phyloP scores from a whole-genome alignment of 2,797 vertebrate genomes.

The Podarcis lilfordi region DNA sequence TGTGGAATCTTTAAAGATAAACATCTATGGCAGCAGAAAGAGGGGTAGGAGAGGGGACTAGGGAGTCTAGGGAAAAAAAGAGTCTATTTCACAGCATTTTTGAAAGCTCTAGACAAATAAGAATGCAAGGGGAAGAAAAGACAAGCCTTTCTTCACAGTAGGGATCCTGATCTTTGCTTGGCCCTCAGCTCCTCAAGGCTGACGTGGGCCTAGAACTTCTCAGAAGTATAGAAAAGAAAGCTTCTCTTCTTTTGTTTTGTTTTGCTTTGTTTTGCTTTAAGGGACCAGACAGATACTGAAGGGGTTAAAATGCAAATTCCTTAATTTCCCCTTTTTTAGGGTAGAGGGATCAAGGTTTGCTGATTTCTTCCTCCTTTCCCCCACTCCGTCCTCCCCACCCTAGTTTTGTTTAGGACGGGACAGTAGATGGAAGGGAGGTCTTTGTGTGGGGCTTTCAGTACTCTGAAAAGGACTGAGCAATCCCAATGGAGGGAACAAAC shows the following conservation, averaged over 20 bases:
- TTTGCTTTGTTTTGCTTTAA: neutral
- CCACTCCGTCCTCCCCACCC: constrained; percentile 41
- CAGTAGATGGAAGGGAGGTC: constrained; percentile 81
- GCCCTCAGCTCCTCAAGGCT: constrained; percentile 52
- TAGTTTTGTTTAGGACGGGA: constrained; percentile 72
- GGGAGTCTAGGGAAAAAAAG: neutral
- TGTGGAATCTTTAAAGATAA: constrained; percentile 4
- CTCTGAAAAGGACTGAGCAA: constrained; percentile 87
- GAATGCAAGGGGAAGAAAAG: constrained; percentile 61
- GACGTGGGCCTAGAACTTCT: constrained; percentile 63
- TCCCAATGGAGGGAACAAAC: constrained; percentile 90
- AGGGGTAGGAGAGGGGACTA: constrained; percentile 36
- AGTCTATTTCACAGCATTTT: constrained; percentile 45
- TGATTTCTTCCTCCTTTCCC: constrained; percentile 72
- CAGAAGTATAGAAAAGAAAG: constrained; percentile 69
- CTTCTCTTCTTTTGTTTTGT: neutral
- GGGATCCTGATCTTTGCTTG: constrained; percentile 67
- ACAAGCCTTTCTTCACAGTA: constrained; percentile 67
- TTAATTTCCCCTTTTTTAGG: constrained; percentile 69
- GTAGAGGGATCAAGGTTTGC: constrained; percentile 79
- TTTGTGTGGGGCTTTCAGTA: constrained; percentile 90
- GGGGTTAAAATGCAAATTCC: constrained; percentile 82
- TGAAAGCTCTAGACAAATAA: constrained; percentile 63
- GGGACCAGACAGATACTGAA: constrained; percentile 44
- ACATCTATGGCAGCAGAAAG: neutral